Conservation (phyloP, 2,113 vertebrate genomes). For the Hassar affinis region DNA sequence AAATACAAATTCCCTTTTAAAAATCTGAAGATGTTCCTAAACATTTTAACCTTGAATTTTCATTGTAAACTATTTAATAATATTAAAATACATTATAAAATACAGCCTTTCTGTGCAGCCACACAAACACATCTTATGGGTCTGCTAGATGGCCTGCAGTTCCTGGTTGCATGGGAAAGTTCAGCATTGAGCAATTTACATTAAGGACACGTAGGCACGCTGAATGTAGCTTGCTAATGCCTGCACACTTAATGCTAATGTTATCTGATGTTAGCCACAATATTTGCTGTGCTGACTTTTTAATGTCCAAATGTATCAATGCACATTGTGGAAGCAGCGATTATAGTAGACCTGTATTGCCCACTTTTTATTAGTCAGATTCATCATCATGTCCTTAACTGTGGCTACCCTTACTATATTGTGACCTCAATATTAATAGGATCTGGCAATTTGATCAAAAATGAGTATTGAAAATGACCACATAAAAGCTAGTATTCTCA, state of each 20-base stretch:
- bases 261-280: background rate
- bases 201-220: background rate
- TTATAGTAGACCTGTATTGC: background rate
- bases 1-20: background rate
- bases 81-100: background rate
- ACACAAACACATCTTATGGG: background rate
- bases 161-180: background rate
- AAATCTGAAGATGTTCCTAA: background rate
- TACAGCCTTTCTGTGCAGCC: background rate
- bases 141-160: too few species aligned
- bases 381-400: background rate
- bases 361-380: background rate
- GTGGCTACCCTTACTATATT: background rate
- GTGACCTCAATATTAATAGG: background rate
- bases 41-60: background rate
- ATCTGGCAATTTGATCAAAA: background rate
- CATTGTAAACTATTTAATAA: background rate
- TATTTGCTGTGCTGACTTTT: background rate
- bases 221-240: background rate
- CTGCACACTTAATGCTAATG: background rate
- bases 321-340: background rate
- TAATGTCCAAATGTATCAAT: background rate
- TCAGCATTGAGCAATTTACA: background rate
- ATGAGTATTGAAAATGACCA: background rate
- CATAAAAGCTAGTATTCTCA: background rate